phyloP scores from a whole-genome alignment of 1,140 invertebrate genomes.

The Arctopsyche grandis region DNA sequence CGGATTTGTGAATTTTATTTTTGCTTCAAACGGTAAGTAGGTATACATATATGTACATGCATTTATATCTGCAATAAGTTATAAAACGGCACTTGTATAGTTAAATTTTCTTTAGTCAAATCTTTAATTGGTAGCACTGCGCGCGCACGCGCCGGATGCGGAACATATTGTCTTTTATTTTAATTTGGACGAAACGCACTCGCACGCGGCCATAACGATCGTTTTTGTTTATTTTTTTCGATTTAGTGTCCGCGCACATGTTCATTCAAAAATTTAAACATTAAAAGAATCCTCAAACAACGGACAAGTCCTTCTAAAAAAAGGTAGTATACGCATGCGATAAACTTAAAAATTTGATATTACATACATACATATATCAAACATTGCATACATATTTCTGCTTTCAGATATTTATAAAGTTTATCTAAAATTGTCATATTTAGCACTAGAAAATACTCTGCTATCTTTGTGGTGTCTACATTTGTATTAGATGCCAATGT shows the following conservation, averaged over 20 bases:
- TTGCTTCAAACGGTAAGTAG: too few relatives aligned
- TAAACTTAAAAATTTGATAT: neutral
- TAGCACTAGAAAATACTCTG: too few relatives aligned
- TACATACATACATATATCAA: too few relatives aligned
- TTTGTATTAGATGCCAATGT: too few relatives aligned
- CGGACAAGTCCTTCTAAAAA: conserved; percentile 2
- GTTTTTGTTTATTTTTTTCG: neutral
- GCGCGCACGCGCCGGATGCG: conserved; percentile 47
- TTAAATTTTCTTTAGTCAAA: neutral
- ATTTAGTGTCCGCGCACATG: conserved; percentile 28
- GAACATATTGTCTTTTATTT: conserved; percentile 49
- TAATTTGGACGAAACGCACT: conserved; percentile 32
- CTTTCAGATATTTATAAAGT: too few relatives aligned
- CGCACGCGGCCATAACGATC: neutral
- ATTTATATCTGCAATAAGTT: too few relatives aligned
- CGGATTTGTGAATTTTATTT: too few relatives aligned
- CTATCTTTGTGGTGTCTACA: too few relatives aligned
- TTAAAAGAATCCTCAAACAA: neutral
- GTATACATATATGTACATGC: too few relatives aligned
- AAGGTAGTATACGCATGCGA: neutral
- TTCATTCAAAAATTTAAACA: neutral
- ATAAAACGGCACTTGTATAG: too few relatives aligned
- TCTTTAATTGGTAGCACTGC: conserved; percentile 3
- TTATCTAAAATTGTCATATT: too few relatives aligned
- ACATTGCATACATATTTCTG: too few relatives aligned